Evolutionary conservation across 1,140 invertebrate genomes (phyloP), one percentile per base, ranked within the genome.

Genomic region (Papilio polytes): DNA sequence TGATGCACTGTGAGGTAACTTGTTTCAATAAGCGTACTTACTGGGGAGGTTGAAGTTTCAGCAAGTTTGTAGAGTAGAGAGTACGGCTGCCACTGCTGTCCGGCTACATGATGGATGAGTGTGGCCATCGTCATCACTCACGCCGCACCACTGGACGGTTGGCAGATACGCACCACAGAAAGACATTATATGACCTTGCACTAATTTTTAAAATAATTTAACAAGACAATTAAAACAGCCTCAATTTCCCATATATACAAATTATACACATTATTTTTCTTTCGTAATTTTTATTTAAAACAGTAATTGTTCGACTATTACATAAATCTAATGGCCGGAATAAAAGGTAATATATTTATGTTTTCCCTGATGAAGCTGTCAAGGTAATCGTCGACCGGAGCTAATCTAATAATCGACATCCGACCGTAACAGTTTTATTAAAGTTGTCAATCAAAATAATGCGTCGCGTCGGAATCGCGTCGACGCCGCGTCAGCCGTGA

Each of bases 361-460:
- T 22, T 51, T 51, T 74, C 18, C 73, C n/a, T 74, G 22, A 66
- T 66, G 63, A 66, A 66, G 22, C 46, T 74, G n/a, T 48, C 73
- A 13, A 51, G 20, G 44, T 46, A 74, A 48, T 48, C 44, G 48
- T 48, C 73, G 41, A 20, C 36, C 73, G 77, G 53, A 81, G 74
- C 80, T 73, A 81, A 81, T 63, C 70, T 66, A 70, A 78, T 78
- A 77, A 73, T 70, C 78, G 74, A 78, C 59, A 31, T 59, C 78
- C 81, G 59, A 80, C 59, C 66, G 63, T 76, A 86, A 84, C 82
- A 85, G 82, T 84, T 87, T 77, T 89, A 91, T 92, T 88, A 92
- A 87, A 87, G 85, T 82, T 86, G 90, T 92, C 90, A 91, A 91
- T 92, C 90, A 92, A 88, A 86, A 84, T 86, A 86, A 88, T 88